Percentiles rank a stretch among this genome's conserved stretches.
Evolutionary conservation across 2,797 vertebrate genomes (phyloP).

Genomic region (Squalus acanthias): DNA sequence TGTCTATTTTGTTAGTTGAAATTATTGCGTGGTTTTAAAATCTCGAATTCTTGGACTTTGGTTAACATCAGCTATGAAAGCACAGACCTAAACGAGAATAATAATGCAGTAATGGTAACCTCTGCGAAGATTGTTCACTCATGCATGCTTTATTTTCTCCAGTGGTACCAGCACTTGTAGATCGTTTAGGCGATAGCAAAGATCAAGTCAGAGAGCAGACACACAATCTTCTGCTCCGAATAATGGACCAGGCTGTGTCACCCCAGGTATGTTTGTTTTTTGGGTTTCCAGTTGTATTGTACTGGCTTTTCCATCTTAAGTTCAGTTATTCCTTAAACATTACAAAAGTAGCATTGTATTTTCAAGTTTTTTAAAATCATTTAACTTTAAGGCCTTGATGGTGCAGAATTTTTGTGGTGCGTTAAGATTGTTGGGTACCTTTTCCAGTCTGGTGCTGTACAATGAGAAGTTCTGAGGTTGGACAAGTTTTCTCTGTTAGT

Average conservation of each 20-base stretch:
- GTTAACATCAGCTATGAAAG: not conserved
- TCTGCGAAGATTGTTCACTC: not conserved
- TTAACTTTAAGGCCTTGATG: not conserved
- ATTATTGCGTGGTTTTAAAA: not conserved
- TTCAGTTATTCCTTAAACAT: not conserved
- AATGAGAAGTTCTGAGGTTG: not conserved
- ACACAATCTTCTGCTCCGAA: conserved; percentile 76
- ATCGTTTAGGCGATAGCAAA: conserved; percentile 89
- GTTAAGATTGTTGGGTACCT: not conserved
- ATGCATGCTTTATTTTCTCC: conserved; percentile 17
- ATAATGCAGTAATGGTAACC: not conserved
- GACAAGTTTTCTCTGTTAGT: not conserved
- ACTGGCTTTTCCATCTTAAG: not conserved
- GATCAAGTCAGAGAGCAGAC: conserved; percentile 94
- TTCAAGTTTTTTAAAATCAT: not conserved
- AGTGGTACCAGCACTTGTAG: conserved; percentile 82
- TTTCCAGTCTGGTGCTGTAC: not conserved
- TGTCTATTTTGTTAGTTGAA: not conserved
- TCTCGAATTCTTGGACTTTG: not conserved
- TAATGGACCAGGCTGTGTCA: conserved; percentile 78
- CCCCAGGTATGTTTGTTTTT: conserved; percentile 72
- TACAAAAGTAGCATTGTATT: not conserved
- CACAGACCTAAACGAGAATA: no score
- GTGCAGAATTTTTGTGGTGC: not conserved
- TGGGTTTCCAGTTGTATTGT: not conserved